Base-by-base conservation (phyloP, 2,113 vertebrate genomes). In the Engraulis encrasicolus region DNA sequence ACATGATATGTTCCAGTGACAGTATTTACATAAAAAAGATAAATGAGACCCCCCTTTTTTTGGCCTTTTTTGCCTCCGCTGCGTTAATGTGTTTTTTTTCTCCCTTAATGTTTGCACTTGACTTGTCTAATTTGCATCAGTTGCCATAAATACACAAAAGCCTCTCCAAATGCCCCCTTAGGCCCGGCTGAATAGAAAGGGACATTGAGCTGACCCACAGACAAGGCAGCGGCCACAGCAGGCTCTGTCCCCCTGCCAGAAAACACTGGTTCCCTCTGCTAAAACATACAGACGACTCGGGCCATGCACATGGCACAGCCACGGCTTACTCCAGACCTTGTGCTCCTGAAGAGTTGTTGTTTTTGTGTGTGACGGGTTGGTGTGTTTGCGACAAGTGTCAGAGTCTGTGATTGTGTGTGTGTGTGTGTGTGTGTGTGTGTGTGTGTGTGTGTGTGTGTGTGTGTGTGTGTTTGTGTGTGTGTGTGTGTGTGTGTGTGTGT, bases 61-160 rank as follows among this genome's bases (percentile, higher is more conserved):
- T 74, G 3, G 61, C 61, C 40, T 45, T 45, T n/a, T n/a, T n/a
- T n/a, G n/a, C n/a, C 40, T 45, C 40, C 9, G 40, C 9, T 17
- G 38, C 19, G n/a, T n/a, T n/a, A 20, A 48, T 81, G 11, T 78
- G n/a, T n/a, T n/a, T n/a, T n/a, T 78, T 83, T 58, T 83, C 61
- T 81, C 40, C 77, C 31, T 85, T 83, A 52, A 83, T 88, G 85
- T 90, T 89, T 88, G 50, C 85, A 87, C 85, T 90, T 86, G 87
- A 87, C 85, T 90, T 86, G 87, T 89, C 88, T 87, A 84, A 90
- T 91, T 89, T 89, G 86, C 83, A 90, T 89, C 90, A 82, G 83
- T 91, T 81, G 82, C 87, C 83, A 86, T 87, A 87, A 89, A 87
- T 79, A 81, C 83, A 89, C 87, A 90, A 86, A 90, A 87, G 84